phyloP scores from a whole-genome alignment of 2,113 vertebrate genomes.

The Gnathochromis pfefferi region DNA sequence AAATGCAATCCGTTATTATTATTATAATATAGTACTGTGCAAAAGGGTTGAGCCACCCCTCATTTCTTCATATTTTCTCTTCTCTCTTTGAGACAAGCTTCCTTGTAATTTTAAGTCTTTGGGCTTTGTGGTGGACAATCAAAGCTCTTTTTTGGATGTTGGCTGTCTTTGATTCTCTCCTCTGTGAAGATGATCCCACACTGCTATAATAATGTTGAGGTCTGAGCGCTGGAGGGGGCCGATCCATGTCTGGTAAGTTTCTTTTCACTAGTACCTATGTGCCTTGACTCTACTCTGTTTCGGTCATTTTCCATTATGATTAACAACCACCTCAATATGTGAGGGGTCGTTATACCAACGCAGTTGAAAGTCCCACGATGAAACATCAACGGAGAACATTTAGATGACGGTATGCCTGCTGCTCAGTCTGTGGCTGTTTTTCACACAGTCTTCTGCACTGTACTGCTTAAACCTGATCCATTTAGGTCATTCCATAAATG shows the following conservation, averaged over 20 bases:
- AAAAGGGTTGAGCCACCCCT: not conserved
- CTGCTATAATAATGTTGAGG: not conserved
- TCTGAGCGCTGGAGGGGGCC: rapidly evolving
- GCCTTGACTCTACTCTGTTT: not conserved
- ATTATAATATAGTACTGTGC: not conserved
- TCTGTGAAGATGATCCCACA: not conserved
- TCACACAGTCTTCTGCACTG: not conserved
- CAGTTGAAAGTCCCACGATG: not conserved
- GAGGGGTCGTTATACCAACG: not conserved
- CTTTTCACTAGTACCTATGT: not conserved
- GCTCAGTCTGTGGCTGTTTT: not conserved
- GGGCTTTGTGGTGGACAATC: not conserved
- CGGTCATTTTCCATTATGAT: not conserved
- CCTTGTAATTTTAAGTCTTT: not conserved
- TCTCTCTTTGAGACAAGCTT: not conserved
- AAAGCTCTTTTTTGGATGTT: not conserved
- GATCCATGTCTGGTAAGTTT: not conserved
- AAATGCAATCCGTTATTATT: not conserved
- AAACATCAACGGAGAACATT: not conserved
- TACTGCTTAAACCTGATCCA: not conserved
- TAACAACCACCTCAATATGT: not conserved
- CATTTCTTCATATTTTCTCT: not conserved
- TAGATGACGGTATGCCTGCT: not conserved
- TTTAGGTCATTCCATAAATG: not conserved
- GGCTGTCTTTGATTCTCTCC: not conserved